A percentile compares a stretch with the other conserved stretches of the same genome.
phyloP scores from a whole-genome alignment of 2,888 invertebrate genomes.

The Dione juno region DNA sequence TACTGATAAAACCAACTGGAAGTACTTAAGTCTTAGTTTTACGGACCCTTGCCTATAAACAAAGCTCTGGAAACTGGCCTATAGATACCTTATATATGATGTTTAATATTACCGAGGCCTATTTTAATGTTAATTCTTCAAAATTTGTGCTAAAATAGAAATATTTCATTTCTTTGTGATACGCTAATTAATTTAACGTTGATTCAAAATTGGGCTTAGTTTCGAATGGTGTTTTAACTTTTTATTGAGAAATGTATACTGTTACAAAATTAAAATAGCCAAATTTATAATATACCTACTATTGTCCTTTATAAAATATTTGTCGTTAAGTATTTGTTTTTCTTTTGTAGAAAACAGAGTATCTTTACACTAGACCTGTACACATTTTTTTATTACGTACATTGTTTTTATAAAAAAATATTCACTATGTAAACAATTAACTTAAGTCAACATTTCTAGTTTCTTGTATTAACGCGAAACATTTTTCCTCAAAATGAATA shows the following conservation, averaged over 20 bases:
- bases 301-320: neutral
- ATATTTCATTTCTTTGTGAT: conserved; percentile 12
- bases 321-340: too few species aligned
- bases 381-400: too few species aligned
- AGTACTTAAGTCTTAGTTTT: conserved; percentile 18
- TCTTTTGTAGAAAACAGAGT: too few species aligned
- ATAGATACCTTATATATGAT: conserved; percentile 21
- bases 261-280: too few species aligned
- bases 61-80: conserved; percentile 19
- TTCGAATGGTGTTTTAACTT: neutral
- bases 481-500: conserved; percentile 13
- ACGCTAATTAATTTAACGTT: neutral
- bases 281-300: too few species aligned
- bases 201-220: neutral
- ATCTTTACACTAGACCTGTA: too few species aligned
- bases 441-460: neutral
- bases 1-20: conserved; percentile 21
- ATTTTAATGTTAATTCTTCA: neutral
- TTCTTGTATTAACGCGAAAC: conserved; percentile 4
- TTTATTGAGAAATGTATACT: neutral
- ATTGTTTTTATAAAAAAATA: neutral
- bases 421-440: neutral
- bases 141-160: conserved; percentile 4
- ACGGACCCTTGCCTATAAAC: conserved; percentile 24
- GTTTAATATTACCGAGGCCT: neutral